Conservation (phyloP, 2,113 vertebrate genomes). For the Ictidomys tridecemlineatus region DNA sequence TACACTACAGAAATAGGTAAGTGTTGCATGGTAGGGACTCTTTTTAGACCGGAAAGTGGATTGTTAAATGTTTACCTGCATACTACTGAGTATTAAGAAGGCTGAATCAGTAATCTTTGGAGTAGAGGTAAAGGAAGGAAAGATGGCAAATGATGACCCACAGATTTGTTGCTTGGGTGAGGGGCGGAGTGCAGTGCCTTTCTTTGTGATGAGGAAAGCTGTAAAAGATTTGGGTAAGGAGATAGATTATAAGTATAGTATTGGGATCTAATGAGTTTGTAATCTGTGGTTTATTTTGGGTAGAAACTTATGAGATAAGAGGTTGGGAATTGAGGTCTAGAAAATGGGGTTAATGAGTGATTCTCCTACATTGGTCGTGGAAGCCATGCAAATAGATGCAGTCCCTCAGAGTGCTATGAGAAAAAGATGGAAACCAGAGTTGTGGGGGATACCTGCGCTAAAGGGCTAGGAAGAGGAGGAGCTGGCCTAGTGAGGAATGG, state of each 20-base stretch:
- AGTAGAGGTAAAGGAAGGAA: background rate
- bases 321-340: background rate
- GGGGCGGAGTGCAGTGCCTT: background rate
- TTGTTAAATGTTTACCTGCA: background rate
- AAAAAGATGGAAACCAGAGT: background rate
- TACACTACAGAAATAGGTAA: background rate
- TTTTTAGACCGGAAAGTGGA: background rate
- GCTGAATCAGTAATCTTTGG: background rate
- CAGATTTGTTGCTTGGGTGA: background rate
- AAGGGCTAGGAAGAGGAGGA: background rate
- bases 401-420: background rate
- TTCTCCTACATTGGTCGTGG: background rate
- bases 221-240: background rate
- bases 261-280: background rate
- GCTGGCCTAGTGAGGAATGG: background rate
- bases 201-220: slow-evolving; percentile 1
- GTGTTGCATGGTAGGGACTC: background rate
- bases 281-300: background rate
- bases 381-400: background rate
- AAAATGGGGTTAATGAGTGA: background rate
- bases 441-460: background rate
- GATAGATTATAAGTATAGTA: background rate
- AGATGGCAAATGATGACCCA: background rate
- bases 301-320: background rate
- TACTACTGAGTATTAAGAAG: background rate